These are phyloP conservation scores for Carposina sasakii DNA, from an alignment of 1,140 invertebrate species.

Conservation along the genomic window DNA sequence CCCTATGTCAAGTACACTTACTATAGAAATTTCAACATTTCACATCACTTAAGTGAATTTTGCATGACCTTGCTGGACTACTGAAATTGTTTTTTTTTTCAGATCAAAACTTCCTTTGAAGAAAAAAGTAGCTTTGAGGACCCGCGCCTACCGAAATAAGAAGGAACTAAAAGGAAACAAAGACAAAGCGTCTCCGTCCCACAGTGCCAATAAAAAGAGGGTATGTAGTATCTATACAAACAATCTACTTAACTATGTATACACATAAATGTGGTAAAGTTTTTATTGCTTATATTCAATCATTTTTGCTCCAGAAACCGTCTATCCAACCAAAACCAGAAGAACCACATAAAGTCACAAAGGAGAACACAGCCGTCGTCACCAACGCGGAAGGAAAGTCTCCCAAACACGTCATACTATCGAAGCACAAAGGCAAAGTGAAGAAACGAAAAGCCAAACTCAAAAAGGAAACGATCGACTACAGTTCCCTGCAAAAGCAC, in stretches of 20 bases:
- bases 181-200: constrained; percentile 61
- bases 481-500: constrained; percentile 78
- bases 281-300: neutral
- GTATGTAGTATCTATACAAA: constrained; percentile 40
- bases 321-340: constrained; percentile 44
- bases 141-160: constrained; percentile 74
- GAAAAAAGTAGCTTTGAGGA: constrained; percentile 76
- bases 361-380: constrained; percentile 52
- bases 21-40: too few relatives aligned
- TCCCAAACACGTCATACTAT: constrained; percentile 59
- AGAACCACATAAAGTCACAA: constrained; percentile 47
- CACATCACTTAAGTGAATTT: too few relatives aligned
- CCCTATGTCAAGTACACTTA: too few relatives aligned
- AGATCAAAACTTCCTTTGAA: constrained; percentile 83
- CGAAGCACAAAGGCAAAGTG: constrained; percentile 66
- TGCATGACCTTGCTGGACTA: too few relatives aligned
- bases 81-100: constrained; percentile 25
- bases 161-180: constrained; percentile 65
- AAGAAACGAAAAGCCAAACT: constrained; percentile 62
- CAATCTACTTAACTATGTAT: neutral
- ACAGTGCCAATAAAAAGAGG: constrained; percentile 65
- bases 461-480: constrained; percentile 85
- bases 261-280: neutral
- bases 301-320: constrained; percentile 49
- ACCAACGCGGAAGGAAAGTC: constrained; percentile 65